A percentile compares a stretch with the other conserved stretches of the same genome.
These are phyloP conservation scores for Anoplolepis gracilipes DNA, from an alignment of 1,140 invertebrate genomes.

Conservation along the genomic window DNA sequence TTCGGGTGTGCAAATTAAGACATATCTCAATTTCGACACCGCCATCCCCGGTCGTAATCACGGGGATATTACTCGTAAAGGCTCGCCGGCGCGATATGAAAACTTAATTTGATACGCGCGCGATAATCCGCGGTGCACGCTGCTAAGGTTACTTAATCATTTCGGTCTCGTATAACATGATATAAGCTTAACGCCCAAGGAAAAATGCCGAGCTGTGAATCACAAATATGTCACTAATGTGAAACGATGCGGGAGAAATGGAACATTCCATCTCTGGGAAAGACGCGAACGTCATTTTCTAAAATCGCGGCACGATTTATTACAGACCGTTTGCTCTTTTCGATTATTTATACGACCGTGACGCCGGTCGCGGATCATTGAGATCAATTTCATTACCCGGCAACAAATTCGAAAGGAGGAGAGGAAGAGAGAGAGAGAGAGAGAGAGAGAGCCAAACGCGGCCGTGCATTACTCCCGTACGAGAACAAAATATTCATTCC, in stretches of 20 bases:
- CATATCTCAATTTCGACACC: conserved; percentile 51
- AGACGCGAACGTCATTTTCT: too few species aligned
- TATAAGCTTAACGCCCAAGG: not conserved
- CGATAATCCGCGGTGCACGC: conserved; percentile 34
- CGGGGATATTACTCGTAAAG: conserved; percentile 48
- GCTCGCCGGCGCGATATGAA: not conserved
- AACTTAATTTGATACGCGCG: too few species aligned
- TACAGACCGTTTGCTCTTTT: conserved; percentile 9
- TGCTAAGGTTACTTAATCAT: conserved; percentile 30
- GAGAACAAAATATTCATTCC: conserved; percentile 70
- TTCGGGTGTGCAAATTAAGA: conserved; percentile 46
- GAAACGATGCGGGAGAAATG: not conserved
- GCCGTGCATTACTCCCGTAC: conserved; percentile 38
- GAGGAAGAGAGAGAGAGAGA: too few species aligned
- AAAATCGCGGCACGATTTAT: conserved; percentile 36
- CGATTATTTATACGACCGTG: conserved; percentile 48
- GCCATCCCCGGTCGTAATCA: conserved; percentile 28
- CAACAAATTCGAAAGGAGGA: conserved; percentile 23
- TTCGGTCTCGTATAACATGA: conserved; percentile 17
- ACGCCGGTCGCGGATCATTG: conserved; percentile 48
- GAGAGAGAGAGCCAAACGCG: conserved; percentile 14
- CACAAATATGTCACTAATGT: not conserved
- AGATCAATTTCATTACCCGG: conserved; percentile 57
- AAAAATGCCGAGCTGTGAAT: conserved; percentile 9
- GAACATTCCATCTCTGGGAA: too few species aligned